phyloP scores from a whole-genome alignment of 2,888 invertebrate genomes.

The Unio pictorum region DNA sequence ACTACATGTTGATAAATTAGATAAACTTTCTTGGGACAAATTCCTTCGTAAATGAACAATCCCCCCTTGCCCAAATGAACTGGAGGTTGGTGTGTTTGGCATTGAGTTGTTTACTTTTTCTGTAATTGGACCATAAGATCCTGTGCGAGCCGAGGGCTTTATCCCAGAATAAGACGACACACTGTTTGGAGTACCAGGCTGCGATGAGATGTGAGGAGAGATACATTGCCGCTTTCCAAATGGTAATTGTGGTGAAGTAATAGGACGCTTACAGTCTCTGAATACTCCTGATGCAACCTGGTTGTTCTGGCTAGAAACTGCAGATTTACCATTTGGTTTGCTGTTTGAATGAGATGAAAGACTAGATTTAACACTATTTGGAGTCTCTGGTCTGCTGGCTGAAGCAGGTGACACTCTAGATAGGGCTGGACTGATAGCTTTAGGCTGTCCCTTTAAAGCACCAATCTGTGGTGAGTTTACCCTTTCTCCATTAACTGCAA shows the following conservation, averaged over 20 bases:
- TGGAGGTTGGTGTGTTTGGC: conserved; percentile 19
- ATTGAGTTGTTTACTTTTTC: conserved; percentile 3
- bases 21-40: conserved; percentile 20
- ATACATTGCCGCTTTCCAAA: conserved; percentile 34
- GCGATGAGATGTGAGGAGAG: conserved; percentile 23
- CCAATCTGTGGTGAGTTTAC: conserved; percentile 13
- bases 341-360: conserved; percentile 39
- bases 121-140: no score
- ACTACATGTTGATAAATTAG: conserved; percentile 12
- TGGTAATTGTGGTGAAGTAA: conserved; percentile 27
- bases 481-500: conserved; percentile 60
- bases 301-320: no score
- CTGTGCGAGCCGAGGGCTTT: not conserved
- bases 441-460: conserved; percentile 15
- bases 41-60: conserved; percentile 5
- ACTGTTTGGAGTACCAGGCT: conserved; percentile 36
- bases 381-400: conserved; percentile 26
- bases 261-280: conserved; percentile 17
- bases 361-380: conserved; percentile 49
- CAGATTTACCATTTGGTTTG: conserved; percentile 16
- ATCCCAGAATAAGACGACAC: conserved; percentile 7
- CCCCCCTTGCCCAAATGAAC: no score
- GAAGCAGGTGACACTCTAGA: conserved; percentile 26
- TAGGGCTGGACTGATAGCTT: conserved; percentile 55
- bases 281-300: no score